phyloP scores from a whole-genome alignment of 2,797 vertebrate genomes.

The Sebastes matsubarae region DNA sequence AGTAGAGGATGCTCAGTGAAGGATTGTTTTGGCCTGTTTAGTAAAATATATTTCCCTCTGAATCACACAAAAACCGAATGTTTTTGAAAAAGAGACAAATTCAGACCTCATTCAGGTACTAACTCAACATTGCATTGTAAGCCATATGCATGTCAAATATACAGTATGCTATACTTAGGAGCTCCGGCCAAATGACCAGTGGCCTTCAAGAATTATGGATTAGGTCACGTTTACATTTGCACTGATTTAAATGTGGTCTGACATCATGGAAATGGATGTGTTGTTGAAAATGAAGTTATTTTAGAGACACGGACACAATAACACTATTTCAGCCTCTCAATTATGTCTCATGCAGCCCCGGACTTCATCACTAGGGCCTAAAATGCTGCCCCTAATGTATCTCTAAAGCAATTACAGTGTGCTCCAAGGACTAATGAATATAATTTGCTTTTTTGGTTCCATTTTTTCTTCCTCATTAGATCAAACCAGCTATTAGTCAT shows the following conservation, averaged over 20 bases:
- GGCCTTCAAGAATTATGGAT: slow-evolving; percentile 15
- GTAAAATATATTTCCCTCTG: neutral
- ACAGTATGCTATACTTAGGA: neutral
- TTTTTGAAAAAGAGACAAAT: neutral
- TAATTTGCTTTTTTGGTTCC: slow-evolving; percentile 59
- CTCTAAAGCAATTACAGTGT: slow-evolving; percentile 74
- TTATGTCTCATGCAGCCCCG: slow-evolving; percentile 59
- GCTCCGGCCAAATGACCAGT: neutral
- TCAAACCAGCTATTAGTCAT: slow-evolving; percentile 70
- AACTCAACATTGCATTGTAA: neutral
- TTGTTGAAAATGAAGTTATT: slow-evolving; percentile 59
- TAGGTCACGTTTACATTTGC: slow-evolving; percentile 40
- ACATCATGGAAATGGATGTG: slow-evolving; percentile 61
- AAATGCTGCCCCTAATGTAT: slow-evolving; percentile 73
- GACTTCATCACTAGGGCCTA: slow-evolving; percentile 66
- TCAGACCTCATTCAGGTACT: neutral
- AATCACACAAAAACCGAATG: neutral
- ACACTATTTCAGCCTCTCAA: slow-evolving; percentile 64
- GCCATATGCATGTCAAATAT: neutral
- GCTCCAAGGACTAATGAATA: slow-evolving; percentile 69
- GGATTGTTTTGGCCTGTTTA: neutral
- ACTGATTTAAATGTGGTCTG: slow-evolving; percentile 48
- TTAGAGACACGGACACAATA: slow-evolving; percentile 50
- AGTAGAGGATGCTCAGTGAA: neutral
- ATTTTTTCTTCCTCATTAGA: slow-evolving; percentile 53